Conservation (phyloP, 1,140 invertebrate species). For the Magallana ariakensis region DNA sequence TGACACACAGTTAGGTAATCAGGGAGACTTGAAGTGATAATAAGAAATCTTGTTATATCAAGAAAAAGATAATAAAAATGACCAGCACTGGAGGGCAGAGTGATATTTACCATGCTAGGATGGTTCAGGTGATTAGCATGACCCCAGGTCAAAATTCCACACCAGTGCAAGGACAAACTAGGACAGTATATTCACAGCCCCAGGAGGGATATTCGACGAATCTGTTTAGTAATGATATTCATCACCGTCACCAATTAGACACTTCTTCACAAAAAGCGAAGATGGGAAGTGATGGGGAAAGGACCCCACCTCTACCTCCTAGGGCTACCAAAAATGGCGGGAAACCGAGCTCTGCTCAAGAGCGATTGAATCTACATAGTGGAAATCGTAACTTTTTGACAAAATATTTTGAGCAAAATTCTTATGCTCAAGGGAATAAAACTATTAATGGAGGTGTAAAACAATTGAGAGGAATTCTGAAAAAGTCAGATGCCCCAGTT, state of each 20-base stretch:
- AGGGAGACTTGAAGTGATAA: slow-evolving; percentile 10
- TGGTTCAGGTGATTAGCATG: slow-evolving; percentile 46
- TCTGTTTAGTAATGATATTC: slow-evolving; percentile 29
- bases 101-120: slow-evolving; percentile 50
- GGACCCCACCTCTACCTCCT: slow-evolving; percentile 47
- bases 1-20: slow-evolving; percentile 32
- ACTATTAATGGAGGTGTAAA: not conserved
- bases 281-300: slow-evolving; percentile 41
- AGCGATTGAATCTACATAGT: not conserved
- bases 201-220: not conserved
- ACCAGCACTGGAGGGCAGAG: slow-evolving; percentile 45
- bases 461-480: not conserved
- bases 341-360: not conserved
- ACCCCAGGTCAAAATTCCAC: slow-evolving; percentile 26
- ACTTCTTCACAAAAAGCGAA: slow-evolving; percentile 35
- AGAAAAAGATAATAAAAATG: slow-evolving; percentile 42
- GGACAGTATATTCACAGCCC: slow-evolving; percentile 31
- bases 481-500: not conserved
- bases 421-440: slow-evolving; percentile 13
- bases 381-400: slow-evolving; percentile 17
- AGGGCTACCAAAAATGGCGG: slow-evolving; percentile 30
- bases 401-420: slow-evolving; percentile 39
- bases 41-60: slow-evolving; percentile 27
- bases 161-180: not conserved
- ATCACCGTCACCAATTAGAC: slow-evolving; percentile 32